Evolutionary conservation across 1,140 invertebrate genomes (phyloP).

Genomic region (Anadara kagoshimensis): DNA sequence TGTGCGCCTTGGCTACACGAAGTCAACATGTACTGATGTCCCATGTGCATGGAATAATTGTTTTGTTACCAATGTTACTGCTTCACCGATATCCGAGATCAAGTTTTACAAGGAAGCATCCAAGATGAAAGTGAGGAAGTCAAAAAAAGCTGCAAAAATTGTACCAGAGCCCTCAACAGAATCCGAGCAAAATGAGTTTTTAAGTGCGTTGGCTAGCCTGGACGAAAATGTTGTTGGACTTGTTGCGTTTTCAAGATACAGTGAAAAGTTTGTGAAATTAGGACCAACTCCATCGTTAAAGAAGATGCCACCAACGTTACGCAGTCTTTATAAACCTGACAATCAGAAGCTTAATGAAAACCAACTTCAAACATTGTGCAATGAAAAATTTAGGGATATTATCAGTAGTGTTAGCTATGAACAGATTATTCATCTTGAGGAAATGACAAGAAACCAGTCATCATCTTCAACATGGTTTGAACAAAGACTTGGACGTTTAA

Average conservation of each 20-base stretch:
- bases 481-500: no score
- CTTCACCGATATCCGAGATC: constrained; percentile 21
- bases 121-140: no score
- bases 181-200: no score
- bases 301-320: not conserved
- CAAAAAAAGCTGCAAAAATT: no score
- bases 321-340: not conserved
- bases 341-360: not conserved
- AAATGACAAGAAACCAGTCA: no score
- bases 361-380: not conserved
- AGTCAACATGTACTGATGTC: constrained; percentile 16
- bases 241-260: not conserved
- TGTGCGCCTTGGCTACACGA: constrained; percentile 8
- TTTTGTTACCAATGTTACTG: constrained; percentile 40
- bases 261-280: no score
- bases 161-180: no score
- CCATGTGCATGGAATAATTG: constrained; percentile 30
- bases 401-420: not conserved
- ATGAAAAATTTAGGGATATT: not conserved
- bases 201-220: no score
- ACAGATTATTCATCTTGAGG: not conserved
- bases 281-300: no score
- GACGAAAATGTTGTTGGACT: no score
- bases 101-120: constrained; percentile 35
- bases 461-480: no score